Percentiles rank a stretch among this genome's conserved stretches.
Conservation (phyloP, 2,113 vertebrate genomes). For the Felis chaus region DNA sequence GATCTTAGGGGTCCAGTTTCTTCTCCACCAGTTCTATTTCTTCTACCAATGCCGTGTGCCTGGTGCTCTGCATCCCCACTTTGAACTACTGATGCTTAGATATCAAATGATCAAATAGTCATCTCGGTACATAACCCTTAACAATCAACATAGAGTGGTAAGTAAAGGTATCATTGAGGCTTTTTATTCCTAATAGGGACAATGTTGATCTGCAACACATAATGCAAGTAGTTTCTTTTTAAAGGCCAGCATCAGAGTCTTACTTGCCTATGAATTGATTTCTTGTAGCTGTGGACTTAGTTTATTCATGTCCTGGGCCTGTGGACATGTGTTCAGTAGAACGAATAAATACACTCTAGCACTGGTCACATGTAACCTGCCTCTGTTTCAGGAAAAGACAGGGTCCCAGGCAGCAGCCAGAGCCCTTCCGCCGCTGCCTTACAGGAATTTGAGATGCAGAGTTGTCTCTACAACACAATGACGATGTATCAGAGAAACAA, state of each 20-base stretch:
- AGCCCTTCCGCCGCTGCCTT: too few relatives aligned
- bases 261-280: neutral
- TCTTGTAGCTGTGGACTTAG: neutral
- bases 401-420: neutral
- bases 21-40: neutral
- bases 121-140: neutral
- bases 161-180: neutral
- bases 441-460: neutral
- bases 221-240: neutral
- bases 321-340: neutral
- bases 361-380: too few relatives aligned
- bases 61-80: neutral
- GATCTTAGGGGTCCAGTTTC: neutral
- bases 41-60: neutral
- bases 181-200: neutral
- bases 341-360: neutral
- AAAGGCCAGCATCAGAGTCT: neutral
- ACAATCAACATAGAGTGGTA: neutral
- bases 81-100: neutral
- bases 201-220: neutral
- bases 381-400: neutral
- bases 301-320: neutral
- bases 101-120: neutral
- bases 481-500: neutral
- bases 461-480: neutral